A percentile compares a stretch with the other conserved stretches of the same genome.
These are phyloP conservation scores for Metopia argyrocephala DNA, from an alignment of 2,888 invertebrate genomes.

Conservation along the genomic window DNA sequence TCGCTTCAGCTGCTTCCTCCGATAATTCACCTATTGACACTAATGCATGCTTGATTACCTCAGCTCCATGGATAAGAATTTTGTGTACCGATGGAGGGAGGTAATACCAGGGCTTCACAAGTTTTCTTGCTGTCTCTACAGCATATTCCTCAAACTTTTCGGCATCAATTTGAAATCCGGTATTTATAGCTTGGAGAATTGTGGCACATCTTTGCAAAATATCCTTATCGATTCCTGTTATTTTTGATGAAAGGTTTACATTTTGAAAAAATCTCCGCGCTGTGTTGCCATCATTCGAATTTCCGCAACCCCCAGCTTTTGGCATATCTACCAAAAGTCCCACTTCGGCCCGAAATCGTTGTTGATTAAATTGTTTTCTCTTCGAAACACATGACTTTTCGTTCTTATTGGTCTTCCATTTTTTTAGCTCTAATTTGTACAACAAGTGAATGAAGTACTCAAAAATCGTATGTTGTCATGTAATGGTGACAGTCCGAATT, in stretches of 20 bases:
- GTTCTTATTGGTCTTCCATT: background rate
- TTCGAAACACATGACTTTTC: background rate
- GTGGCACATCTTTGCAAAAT: background rate
- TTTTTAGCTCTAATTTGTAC: background rate
- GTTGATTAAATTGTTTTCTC: background rate
- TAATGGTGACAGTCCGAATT: background rate
- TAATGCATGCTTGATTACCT: too few species aligned
- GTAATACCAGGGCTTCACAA: too few species aligned
- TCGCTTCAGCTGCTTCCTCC: too few species aligned
- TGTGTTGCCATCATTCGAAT: conserved; percentile 21
- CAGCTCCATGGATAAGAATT: too few species aligned
- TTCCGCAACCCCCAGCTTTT: background rate
- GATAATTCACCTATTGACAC: too few species aligned
- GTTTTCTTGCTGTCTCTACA: too few species aligned
- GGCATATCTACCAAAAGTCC: conserved; percentile 13
- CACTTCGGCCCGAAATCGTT: conserved; percentile 2
- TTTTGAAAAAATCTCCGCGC: conserved; percentile 5
- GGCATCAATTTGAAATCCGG: too few species aligned
- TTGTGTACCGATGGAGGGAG: too few species aligned
- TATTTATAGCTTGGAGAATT: too few species aligned
- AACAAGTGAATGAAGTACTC: background rate
- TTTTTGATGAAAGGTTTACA: background rate
- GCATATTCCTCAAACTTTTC: too few species aligned
- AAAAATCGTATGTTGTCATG: background rate
- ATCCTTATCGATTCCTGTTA: background rate